Evolutionary conservation across 1,140 invertebrate species (phyloP).

Genomic region (Calliopsis andreniformis): DNA sequence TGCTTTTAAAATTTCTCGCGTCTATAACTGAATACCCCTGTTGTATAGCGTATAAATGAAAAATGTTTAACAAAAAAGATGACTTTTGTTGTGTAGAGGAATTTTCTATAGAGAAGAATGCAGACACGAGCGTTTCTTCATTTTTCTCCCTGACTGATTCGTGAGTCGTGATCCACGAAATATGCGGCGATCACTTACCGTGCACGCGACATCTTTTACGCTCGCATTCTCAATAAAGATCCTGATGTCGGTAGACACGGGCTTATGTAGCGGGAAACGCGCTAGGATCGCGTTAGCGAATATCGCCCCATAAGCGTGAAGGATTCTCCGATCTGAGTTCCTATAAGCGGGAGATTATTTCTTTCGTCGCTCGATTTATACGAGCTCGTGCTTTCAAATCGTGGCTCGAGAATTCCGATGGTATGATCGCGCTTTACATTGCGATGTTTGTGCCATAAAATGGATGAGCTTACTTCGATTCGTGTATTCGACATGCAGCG

Average conservation of each 20-base stretch:
- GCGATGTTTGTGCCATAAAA: no score
- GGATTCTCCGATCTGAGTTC: neutral
- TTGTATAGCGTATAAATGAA: no score
- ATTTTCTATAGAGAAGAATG: neutral
- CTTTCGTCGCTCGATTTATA: neutral
- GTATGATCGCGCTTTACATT: no score
- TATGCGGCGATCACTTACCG: neutral
- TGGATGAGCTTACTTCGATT: neutral
- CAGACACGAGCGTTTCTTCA: slow-evolving; percentile 1
- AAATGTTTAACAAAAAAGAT: neutral
- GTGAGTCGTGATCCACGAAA: neutral
- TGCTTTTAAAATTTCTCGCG: no score
- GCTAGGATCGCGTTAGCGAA: no score
- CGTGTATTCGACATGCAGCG: no score
- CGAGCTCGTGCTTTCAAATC: neutral
- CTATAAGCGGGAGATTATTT: neutral
- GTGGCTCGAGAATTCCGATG: no score
- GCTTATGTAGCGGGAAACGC: neutral
- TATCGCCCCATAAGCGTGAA: neutral
- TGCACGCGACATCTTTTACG: slow-evolving; percentile 10
- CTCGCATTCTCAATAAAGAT: neutral
- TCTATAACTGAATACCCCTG: no score
- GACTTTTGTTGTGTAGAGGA: neutral
- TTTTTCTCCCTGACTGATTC: neutral
- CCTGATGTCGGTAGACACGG: neutral